Evolutionary conservation across 2,113 vertebrate genomes (phyloP), one percentile per base, ranked within the genome.

Genomic region (Ciconia maguari): DNA sequence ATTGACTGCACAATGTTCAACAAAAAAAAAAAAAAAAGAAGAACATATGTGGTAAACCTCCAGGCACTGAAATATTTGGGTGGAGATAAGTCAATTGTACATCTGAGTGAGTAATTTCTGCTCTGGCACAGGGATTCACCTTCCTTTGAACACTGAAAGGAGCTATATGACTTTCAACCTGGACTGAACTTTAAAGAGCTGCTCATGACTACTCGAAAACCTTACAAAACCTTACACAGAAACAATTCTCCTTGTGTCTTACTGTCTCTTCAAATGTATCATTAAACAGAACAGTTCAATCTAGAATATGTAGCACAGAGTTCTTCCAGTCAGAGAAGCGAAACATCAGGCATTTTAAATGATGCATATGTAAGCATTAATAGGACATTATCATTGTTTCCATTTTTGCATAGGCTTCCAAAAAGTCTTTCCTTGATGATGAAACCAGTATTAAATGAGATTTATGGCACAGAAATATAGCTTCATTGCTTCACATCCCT

Each of bases 31-130:
- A 41, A 32, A 55, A 64, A 51, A 34, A 7, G 16, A 19, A 88
- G 16, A 79, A 83, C 30, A 83, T 85, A 49, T 90, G 90, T 61
- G 66, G 54, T 77, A 80, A 90, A 54, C 54, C 62, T 96, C 16
- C 36, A 83, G 86, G 85, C 86, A 69, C 1, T 68, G 76, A 80
- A 96, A 96, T 91, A 64, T 90, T 92, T 95, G 89, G 89, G 83
- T 94, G 69, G 86, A 92, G 62, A 94, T 96, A 90, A 95, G 66
- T 96, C 72, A 93, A 4, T 89, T 92, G 80, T 70, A 91, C 78
- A 90, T 94, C 81, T 87, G 87, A 94, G 62, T 83, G 71, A 94
- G 77, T 89, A 94, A 89, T 96, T 97, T 93, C 57, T 96, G n/a
- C 89, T 69, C 69, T 96, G 91, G 89, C 89, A 82, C 2, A 71